phyloP scores from a whole-genome alignment of 2,797 vertebrate species.

The Cryptoprocta ferox region DNA sequence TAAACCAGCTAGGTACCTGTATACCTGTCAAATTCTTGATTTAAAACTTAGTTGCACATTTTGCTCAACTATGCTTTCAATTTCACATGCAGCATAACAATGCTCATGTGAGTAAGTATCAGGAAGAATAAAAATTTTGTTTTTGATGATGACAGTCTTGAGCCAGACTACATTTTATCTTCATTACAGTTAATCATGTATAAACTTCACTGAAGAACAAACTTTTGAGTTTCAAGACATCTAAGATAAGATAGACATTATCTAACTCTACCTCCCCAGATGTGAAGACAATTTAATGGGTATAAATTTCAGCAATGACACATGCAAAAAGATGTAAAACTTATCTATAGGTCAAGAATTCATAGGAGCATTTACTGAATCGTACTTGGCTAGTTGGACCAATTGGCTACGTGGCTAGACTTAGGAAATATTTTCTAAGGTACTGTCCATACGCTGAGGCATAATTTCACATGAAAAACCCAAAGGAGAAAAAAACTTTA shows the following conservation, averaged over 20 bases:
- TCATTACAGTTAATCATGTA: not conserved
- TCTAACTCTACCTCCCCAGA: not conserved
- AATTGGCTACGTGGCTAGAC: not conserved
- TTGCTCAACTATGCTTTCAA: constrained; percentile 22
- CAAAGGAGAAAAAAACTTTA: not conserved
- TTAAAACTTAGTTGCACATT: constrained; percentile 58
- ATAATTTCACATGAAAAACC: constrained; percentile 52
- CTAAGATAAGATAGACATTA: not conserved
- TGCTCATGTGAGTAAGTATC: not conserved
- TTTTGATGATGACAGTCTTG: constrained; percentile 37
- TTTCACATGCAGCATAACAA: not conserved
- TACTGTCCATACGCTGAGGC: not conserved
- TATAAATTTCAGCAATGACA: constrained; percentile 37
- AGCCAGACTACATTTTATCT: not conserved
- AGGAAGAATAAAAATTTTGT: constrained; percentile 46
- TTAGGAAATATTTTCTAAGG: constrained; percentile 42
- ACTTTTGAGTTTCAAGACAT: constrained; percentile 20
- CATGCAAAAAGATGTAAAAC: not conserved
- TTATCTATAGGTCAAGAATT: constrained; percentile 8
- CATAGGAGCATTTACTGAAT: constrained; percentile 23
- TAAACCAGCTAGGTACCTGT: not conserved
- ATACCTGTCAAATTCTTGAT: constrained; percentile 6
- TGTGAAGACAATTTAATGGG: not conserved
- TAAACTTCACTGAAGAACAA: constrained; percentile 46
- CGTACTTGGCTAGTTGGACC: not conserved